Evolutionary conservation across 2,113 vertebrate species (phyloP).

Genomic region (Neotoma lepida): DNA sequence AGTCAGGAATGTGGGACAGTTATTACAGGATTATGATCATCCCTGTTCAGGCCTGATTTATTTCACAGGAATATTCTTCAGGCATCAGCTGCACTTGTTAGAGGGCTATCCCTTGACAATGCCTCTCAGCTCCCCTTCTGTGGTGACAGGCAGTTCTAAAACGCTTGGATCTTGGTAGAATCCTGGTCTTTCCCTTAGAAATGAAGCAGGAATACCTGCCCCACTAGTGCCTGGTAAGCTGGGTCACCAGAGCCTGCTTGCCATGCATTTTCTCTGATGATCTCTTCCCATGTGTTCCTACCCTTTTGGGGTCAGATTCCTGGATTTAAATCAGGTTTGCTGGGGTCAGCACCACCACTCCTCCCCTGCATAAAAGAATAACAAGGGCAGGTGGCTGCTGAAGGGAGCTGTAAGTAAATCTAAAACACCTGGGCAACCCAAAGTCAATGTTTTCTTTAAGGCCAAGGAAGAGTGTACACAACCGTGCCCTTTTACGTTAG

Average conservation of each 20-base stretch:
- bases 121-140: neutral
- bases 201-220: neutral
- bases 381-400: slow-evolving; percentile 53
- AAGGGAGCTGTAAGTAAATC: neutral
- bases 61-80: slow-evolving; percentile 16
- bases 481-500: neutral
- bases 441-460: slow-evolving; percentile 62
- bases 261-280: neutral
- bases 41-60: neutral
- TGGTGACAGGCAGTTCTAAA: neutral
- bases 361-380: neutral
- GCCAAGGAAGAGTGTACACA: neutral
- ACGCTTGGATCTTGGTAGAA: slow-evolving; percentile 7
- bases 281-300: neutral
- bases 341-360: slow-evolving; percentile 18
- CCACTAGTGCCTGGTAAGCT: rapidly evolving
- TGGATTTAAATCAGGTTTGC: slow-evolving; percentile 36
- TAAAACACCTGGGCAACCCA: slow-evolving; percentile 63
- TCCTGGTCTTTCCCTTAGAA: neutral
- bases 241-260: neutral
- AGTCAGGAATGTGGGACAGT: neutral
- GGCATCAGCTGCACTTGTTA: neutral
- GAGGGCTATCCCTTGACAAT: neutral
- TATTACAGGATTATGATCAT: slow-evolving; percentile 19
- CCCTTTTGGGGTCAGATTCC: slow-evolving; percentile 31